These are phyloP conservation scores for Orchesellides sinensis DNA, from an alignment of 2,888 invertebrate species.

Conservation along the genomic window DNA sequence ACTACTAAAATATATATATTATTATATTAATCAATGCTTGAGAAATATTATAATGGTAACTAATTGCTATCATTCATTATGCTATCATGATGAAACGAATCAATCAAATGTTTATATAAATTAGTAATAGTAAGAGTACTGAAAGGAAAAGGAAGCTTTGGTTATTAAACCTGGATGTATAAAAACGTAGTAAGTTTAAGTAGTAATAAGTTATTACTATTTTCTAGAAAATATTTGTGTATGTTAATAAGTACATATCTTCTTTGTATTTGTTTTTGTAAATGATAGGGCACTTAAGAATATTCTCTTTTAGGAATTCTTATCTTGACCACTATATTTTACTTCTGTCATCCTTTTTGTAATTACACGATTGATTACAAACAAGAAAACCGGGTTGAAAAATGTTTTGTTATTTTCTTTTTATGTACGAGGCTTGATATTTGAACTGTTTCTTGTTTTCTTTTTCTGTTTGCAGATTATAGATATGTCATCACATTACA, in stretches of 20 bases:
- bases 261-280: slow-evolving; percentile 2
- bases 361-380: background rate
- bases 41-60: slow-evolving; percentile 43
- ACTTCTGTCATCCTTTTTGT: background rate
- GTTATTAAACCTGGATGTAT: no score
- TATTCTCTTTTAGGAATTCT: no score
- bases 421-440: slow-evolving; percentile 60
- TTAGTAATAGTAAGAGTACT: slow-evolving; percentile 14
- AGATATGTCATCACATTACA: no score
- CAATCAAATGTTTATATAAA: slow-evolving; percentile 56
- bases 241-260: background rate
- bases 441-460: slow-evolving; percentile 43
- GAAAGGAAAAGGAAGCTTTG: no score
- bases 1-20: slow-evolving; percentile 15
- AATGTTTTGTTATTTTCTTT: slow-evolving; percentile 59
- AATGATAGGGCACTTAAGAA: background rate
- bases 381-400: slow-evolving; percentile 18
- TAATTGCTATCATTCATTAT: slow-evolving; percentile 27
- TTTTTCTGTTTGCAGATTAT: slow-evolving; percentile 8
- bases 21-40: slow-evolving; percentile 21
- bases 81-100: slow-evolving; percentile 62
- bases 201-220: background rate
- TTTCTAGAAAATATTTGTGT: background rate
- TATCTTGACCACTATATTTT: background rate
- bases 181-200: no score